phyloP scores from a whole-genome alignment of 2,888 invertebrate species.

The Lamellibrachia columna region DNA sequence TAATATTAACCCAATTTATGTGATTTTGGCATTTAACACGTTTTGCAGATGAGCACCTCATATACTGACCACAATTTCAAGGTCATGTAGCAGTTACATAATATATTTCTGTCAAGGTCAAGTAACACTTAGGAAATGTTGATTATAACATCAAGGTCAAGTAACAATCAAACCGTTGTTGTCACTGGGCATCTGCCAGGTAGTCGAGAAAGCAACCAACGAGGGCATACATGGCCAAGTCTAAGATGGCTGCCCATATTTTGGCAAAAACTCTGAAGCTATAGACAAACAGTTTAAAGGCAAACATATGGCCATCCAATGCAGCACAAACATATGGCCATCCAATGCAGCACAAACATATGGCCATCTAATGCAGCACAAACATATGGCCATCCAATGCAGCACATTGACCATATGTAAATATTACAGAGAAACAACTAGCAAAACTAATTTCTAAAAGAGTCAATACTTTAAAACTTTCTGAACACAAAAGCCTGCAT shows the following conservation, averaged over 20 bases:
- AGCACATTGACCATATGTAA: too few relatives aligned
- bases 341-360: not conserved
- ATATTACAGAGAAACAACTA: too few relatives aligned
- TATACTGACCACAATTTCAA: not conserved
- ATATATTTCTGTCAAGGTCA: not conserved
- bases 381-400: too few relatives aligned
- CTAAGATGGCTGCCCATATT: not conserved
- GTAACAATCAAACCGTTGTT: not conserved
- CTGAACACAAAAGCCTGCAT: too few relatives aligned
- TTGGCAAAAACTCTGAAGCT: not conserved
- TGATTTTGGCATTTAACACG: not conserved
- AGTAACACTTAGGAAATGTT: not conserved
- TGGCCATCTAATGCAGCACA: too few relatives aligned
- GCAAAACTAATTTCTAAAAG: too few relatives aligned
- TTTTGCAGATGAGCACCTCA: not conserved
- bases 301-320: not conserved
- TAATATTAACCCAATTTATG: too few relatives aligned
- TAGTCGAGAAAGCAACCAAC: not conserved
- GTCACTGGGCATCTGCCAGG: not conserved
- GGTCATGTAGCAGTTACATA: not conserved
- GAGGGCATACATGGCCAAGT: not conserved
- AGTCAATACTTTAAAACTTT: too few relatives aligned
- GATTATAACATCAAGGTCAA: slow-evolving; percentile 5
- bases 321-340: not conserved
- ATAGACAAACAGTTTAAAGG: not conserved